Conservation (phyloP, 1,140 invertebrate genomes). For the Musca domestica region DNA sequence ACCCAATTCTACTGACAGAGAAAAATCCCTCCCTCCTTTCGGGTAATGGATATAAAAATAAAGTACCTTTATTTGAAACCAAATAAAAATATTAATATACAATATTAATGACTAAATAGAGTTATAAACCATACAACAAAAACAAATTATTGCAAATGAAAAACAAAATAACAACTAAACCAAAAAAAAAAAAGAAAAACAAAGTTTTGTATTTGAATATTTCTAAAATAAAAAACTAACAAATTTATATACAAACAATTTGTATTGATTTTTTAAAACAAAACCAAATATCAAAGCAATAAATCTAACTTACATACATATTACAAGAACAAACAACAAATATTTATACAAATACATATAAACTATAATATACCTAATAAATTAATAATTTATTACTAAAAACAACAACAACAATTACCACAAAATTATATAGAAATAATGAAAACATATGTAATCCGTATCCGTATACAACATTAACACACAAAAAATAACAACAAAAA, state of each 20-base stretch:
- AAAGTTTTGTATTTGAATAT: constrained; percentile 49
- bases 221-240: constrained; percentile 37
- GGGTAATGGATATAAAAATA: background rate
- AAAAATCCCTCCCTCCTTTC: no score
- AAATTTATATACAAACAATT: constrained; percentile 45
- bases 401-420: background rate
- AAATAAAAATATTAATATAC: background rate
- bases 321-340: constrained; percentile 27
- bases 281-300: constrained; percentile 51
- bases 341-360: constrained; percentile 24
- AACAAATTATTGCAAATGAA: background rate
- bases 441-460: background rate
- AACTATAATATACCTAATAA: background rate
- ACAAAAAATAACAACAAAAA: background rate
- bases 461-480: background rate
- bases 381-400: background rate
- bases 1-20: no score
- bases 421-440: no score
- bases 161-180: background rate
- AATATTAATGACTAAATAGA: background rate
- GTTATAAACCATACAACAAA: background rate
- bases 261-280: constrained; percentile 49
- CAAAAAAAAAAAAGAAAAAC: constrained; percentile 3
- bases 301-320: constrained; percentile 31
- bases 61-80: constrained; percentile 10